Base-by-base conservation (phyloP, 2,888 invertebrate species). In the Dynastes grantii region DNA sequence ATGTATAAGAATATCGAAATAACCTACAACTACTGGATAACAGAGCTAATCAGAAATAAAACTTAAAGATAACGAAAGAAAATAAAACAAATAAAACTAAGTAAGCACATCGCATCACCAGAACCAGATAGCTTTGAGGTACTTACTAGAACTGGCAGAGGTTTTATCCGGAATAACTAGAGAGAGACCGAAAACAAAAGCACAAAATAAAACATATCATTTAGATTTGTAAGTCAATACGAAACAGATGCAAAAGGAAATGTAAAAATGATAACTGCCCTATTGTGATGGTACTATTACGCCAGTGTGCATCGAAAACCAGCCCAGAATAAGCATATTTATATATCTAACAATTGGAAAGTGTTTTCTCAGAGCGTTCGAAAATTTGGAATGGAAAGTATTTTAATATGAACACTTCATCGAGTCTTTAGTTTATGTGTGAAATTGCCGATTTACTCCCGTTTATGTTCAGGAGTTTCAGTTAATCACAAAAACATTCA, bases 121-220 rank as follows among this genome's bases (percentile, higher is more conserved):
- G 84, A 84, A 87, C 87, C 87, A 87, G 87, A 83, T 82, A 79
- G 79, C 80, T 53, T 73, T 73, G 37, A 87, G 89, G 91, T 97
- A 97, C 97, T 97, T 97, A 97, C 97, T 94, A 97, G 95, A 91
- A 97, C 97, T 93, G 97, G 97, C 92, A 96, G 96, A 92, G 97
- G 97, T 94, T 96, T 97, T 93, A 97, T 97, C 97, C 97, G 96
- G 96, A 97, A 97, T 93, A 97, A 96, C 97, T 97, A 94, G 92
- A 93, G 90, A 91, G 40, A 73, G 87, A 89, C 87, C 88, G 88
- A 90, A 89, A 90, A 89, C 89, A 90, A 88, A 90, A 68, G 65
- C 73, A 73, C 65, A 73, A 61, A 78, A 65, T 64, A 73, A 78
- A 73, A 71, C 32, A 58, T 32, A 70, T 78, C 58, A 61, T 58